Evolutionary conservation across 2,797 vertebrate species (phyloP).

Genomic region (Erethizon dorsatum): DNA sequence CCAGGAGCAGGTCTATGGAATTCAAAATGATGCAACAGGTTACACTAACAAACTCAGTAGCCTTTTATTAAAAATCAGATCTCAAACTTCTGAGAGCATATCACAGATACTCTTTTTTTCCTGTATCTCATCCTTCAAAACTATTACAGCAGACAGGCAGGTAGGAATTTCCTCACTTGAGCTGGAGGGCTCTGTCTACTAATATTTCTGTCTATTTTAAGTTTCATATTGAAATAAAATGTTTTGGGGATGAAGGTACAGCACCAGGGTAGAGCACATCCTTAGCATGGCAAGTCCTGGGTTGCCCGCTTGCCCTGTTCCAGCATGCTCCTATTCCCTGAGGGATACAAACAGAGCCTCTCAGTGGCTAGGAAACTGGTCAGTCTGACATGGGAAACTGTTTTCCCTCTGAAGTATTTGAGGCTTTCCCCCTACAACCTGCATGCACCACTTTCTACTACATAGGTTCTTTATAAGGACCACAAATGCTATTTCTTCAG

Average conservation of each 20-base stretch:
- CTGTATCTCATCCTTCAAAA: not conserved
- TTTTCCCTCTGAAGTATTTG: slow-evolving; percentile 6
- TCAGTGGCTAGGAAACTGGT: not conserved
- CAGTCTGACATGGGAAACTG: not conserved
- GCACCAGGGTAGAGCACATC: not conserved
- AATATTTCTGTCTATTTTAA: not conserved
- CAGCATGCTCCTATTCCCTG: not conserved
- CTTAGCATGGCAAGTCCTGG: not conserved
- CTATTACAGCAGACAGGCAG: not conserved
- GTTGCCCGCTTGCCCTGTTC: not conserved
- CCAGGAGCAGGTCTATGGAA: not conserved
- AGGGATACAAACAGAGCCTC: not conserved
- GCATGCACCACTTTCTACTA: not conserved
- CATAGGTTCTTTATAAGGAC: not conserved
- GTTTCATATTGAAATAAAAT: not conserved
- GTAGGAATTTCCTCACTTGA: not conserved
- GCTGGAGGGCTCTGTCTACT: not conserved
- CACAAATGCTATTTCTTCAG: slow-evolving; percentile 24
- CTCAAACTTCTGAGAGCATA: not conserved
- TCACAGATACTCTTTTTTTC: not conserved
- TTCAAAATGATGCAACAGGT: not conserved
- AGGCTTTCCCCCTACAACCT: not conserved
- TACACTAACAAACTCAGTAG: not conserved
- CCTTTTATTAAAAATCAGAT: not conserved
- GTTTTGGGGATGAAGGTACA: not conserved